phyloP scores from a whole-genome alignment of 2,113 vertebrate genomes.

The Lagopus leucura region DNA sequence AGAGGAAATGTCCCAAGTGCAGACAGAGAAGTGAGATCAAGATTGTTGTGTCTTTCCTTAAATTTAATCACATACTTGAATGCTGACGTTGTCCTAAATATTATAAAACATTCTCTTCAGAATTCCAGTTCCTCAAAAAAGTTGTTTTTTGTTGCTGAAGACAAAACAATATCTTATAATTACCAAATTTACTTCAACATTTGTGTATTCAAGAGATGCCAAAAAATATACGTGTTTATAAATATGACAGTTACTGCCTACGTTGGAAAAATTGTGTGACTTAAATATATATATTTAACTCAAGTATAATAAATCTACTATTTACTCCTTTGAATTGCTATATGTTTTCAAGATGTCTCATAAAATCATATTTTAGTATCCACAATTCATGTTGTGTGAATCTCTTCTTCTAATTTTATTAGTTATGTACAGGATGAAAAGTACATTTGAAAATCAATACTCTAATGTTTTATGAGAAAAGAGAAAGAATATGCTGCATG shows the following conservation, averaged over 20 bases:
- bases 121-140: not conserved
- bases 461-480: not conserved
- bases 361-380: not conserved
- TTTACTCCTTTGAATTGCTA: slow-evolving; percentile 43
- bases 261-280: not conserved
- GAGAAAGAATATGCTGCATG: not conserved
- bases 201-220: not conserved
- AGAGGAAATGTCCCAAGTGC: not conserved
- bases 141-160: not conserved
- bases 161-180: not conserved
- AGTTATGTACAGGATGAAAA: not conserved
- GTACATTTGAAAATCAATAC: not conserved
- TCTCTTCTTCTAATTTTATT: not conserved
- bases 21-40: not conserved
- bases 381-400: not conserved
- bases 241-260: not conserved
- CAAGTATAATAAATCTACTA: not conserved
- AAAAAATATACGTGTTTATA: not conserved
- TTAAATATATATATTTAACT: slow-evolving; percentile 3
- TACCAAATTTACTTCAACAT: not conserved
- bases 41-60: not conserved
- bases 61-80: not conserved
- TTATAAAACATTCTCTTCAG: not conserved
- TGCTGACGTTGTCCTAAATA: not conserved
- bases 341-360: not conserved